A percentile compares a stretch with the other conserved stretches of the same genome.
phyloP scores from a whole-genome alignment of 2,113 vertebrate genomes.

The Trinectes maculatus region DNA sequence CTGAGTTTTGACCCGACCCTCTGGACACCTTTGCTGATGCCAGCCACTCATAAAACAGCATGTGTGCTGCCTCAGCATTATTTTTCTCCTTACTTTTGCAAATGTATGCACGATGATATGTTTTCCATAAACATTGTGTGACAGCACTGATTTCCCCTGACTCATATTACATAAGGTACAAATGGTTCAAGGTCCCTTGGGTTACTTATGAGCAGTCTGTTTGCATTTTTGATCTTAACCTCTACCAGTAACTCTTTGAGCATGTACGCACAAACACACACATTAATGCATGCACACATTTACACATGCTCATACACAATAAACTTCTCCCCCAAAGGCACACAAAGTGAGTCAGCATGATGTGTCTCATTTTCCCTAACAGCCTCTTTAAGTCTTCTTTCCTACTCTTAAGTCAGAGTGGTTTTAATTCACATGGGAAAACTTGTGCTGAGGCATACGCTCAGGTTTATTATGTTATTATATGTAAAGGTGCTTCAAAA shows the following conservation, averaged over 20 bases:
- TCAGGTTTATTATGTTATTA: not conserved
- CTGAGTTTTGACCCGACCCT: not conserved
- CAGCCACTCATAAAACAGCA: slow-evolving; percentile 26
- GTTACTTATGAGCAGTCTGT: slow-evolving; percentile 32
- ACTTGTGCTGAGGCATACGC: not conserved
- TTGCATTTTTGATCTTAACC: slow-evolving; percentile 18
- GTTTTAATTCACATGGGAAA: not conserved
- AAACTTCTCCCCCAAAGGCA: slow-evolving; percentile 21
- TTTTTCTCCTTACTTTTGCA: slow-evolving; percentile 51
- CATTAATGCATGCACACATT: not conserved
- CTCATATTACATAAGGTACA: slow-evolving; percentile 56
- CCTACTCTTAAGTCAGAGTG: not conserved
- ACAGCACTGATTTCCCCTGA: slow-evolving; percentile 67
- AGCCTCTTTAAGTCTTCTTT: slow-evolving; percentile 13
- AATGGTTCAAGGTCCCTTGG: slow-evolving; percentile 62
- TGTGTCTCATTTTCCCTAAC: slow-evolving; percentile 21
- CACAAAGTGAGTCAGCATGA: slow-evolving; percentile 5
- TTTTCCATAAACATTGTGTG: slow-evolving; percentile 53
- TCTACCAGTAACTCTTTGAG: slow-evolving; percentile 9
- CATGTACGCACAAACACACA: not conserved
- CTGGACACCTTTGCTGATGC: slow-evolving; percentile 14
- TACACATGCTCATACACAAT: not conserved
- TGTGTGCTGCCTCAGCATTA: slow-evolving; percentile 33
- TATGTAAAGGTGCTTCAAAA: not conserved
- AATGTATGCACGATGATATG: slow-evolving; percentile 37